A percentile compares a stretch with the other conserved stretches of the same genome.
These are phyloP conservation scores for Rhopalosiphum maidis DNA, from an alignment of 1,140 invertebrate genomes.

Conservation along the genomic window DNA sequence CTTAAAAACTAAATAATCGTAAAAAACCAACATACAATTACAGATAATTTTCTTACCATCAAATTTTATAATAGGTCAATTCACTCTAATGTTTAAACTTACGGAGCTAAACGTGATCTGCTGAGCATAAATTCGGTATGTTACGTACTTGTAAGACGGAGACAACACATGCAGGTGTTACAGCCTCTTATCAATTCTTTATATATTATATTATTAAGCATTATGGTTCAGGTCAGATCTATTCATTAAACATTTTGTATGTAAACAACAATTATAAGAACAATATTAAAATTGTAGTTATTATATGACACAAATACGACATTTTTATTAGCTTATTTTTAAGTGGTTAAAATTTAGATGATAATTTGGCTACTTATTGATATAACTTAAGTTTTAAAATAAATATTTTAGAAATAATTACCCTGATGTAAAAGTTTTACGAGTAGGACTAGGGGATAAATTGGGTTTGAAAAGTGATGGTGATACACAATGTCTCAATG, in stretches of 20 bases:
- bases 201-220: no score
- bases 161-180: no score
- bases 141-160: no score
- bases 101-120: no score
- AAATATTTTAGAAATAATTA: constrained; percentile 59
- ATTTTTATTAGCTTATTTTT: background rate
- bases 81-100: no score
- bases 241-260: background rate
- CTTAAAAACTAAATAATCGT: no score
- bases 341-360: background rate
- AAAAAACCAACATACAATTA: no score
- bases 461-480: constrained; percentile 64
- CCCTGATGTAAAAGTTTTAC: constrained; percentile 77
- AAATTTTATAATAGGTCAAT: no score
- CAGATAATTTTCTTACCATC: no score
- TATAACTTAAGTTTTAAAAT: background rate
- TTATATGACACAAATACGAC: background rate
- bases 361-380: background rate
- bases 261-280: background rate
- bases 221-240: background rate
- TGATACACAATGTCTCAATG: constrained; percentile 59
- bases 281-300: background rate
- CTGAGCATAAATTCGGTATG: no score
- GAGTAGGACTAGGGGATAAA: constrained; percentile 81
- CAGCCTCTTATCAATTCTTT: no score